Evolutionary conservation across 2,888 invertebrate species (phyloP).

Genomic region (Papilio gigon): DNA sequence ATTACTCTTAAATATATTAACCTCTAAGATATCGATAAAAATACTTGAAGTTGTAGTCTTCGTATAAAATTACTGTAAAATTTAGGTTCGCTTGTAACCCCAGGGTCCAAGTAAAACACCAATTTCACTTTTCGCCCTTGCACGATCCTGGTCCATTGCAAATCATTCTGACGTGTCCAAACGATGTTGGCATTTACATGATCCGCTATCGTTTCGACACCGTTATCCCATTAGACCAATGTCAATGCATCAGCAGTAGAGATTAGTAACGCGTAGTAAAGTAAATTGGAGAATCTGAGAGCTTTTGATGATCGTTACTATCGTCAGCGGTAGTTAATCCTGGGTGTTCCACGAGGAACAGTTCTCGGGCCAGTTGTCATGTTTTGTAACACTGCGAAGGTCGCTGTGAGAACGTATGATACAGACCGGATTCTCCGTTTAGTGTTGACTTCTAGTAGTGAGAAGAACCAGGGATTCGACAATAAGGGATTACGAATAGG

Average conservation of each 20-base stretch:
- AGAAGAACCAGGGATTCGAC: slow-evolving; percentile 63
- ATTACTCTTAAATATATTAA: slow-evolving; percentile 29
- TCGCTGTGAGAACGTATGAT: background rate
- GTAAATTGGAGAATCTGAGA: slow-evolving; percentile 33
- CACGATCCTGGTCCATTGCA: slow-evolving; percentile 74
- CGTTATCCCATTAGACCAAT: slow-evolving; percentile 12
- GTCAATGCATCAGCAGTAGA: slow-evolving; percentile 64
- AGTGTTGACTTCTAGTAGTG: slow-evolving; percentile 42
- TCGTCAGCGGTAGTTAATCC: background rate
- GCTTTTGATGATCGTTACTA: background rate
- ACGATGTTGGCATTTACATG: background rate
- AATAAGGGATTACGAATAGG: slow-evolving; percentile 55
- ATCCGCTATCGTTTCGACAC: slow-evolving; percentile 17
- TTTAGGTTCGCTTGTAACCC: slow-evolving; percentile 55
- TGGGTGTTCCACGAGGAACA: background rate
- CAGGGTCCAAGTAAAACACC: slow-evolving; percentile 80
- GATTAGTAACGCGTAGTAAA: slow-evolving; percentile 46
- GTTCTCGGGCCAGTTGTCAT: background rate
- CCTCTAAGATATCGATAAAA: slow-evolving; percentile 22
- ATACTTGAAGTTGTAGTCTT: slow-evolving; percentile 46
- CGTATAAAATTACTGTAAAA: slow-evolving; percentile 48
- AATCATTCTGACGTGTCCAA: slow-evolving; percentile 39
- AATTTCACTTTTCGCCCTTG: slow-evolving; percentile 70
- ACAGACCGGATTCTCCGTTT: slow-evolving; percentile 30
- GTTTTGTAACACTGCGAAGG: background rate